Evolutionary conservation across 2,113 vertebrate species (phyloP).

Genomic region (Arothron firmamentum): DNA sequence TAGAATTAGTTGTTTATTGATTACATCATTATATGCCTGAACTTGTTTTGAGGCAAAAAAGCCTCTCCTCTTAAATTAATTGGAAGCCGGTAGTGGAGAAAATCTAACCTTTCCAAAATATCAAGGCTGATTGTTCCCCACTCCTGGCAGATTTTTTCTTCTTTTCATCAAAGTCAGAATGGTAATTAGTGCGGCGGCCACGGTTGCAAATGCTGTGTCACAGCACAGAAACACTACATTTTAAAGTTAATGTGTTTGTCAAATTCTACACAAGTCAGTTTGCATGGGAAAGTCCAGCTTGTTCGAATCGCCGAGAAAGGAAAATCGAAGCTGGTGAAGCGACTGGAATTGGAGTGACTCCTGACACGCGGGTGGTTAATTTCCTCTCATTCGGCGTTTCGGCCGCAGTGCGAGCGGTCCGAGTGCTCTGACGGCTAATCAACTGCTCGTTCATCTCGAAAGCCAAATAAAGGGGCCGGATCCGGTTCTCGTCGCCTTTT

Average conservation of each 20-base stretch:
- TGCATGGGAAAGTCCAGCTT: too few relatives aligned
- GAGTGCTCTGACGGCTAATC: constrained; percentile 45
- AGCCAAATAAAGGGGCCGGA: constrained; percentile 51
- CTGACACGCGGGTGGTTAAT: constrained; percentile 34
- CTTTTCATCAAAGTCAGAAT: too few relatives aligned
- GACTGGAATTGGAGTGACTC: constrained; percentile 25
- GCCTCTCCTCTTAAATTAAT: too few relatives aligned
- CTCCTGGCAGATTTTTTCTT: too few relatives aligned
- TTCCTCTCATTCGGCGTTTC: constrained; percentile 50
- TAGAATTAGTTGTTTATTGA: too few relatives aligned
- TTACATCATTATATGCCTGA: too few relatives aligned
- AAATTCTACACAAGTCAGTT: too few relatives aligned
- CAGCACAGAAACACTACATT: constrained; percentile 28
- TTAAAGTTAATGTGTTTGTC: constrained; percentile 1
- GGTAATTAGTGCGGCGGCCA: too few relatives aligned
- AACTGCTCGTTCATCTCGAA: constrained; percentile 58
- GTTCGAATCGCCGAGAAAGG: constrained; percentile 27
- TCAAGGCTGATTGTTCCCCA: too few relatives aligned
- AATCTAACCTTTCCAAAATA: too few relatives aligned
- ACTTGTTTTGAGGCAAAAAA: too few relatives aligned
- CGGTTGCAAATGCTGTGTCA: constrained; percentile 27
- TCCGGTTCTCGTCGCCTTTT: constrained; percentile 33
- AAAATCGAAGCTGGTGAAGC: constrained; percentile 10
- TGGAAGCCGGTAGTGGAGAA: too few relatives aligned
- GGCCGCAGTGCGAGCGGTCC: constrained; percentile 17